Conservation (phyloP, 2,888 invertebrate genomes). For the Sicus ferrugineus region DNA sequence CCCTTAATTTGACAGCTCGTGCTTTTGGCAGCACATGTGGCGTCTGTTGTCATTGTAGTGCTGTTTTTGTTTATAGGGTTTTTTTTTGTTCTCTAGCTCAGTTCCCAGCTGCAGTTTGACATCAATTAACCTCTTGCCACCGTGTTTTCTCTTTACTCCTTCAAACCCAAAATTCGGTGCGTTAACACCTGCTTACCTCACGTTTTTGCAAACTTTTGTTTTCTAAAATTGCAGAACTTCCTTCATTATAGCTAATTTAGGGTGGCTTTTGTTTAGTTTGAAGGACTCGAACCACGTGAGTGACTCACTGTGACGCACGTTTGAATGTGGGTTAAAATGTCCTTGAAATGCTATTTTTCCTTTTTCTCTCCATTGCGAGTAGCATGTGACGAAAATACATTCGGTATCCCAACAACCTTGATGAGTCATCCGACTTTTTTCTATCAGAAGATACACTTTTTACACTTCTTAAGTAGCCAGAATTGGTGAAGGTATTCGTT, state of each 20-base stretch:
- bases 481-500: too few species aligned
- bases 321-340: background rate
- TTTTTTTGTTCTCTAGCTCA: constrained; percentile 6
- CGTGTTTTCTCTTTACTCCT: background rate
- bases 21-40: constrained; percentile 25
- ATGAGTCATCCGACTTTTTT: too few species aligned
- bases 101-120: constrained; percentile 19
- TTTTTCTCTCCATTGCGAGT: too few species aligned
- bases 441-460: too few species aligned
- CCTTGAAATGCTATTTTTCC: constrained; percentile 14
- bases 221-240: background rate
- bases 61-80: constrained; percentile 19
- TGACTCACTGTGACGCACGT: background rate
- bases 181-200: background rate
- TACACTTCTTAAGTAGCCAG: too few species aligned
- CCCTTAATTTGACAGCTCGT: constrained; percentile 28
- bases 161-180: background rate
- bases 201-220: background rate
- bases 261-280: too few species aligned
- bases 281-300: too few species aligned
- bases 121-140: constrained; percentile 25
- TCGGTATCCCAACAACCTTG: too few species aligned
- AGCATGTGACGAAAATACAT: too few species aligned
- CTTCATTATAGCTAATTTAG: too few species aligned
- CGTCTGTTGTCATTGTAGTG: constrained; percentile 18